Base-by-base conservation (phyloP, 2,113 vertebrate genomes). In the Tupaia chinensis region DNA sequence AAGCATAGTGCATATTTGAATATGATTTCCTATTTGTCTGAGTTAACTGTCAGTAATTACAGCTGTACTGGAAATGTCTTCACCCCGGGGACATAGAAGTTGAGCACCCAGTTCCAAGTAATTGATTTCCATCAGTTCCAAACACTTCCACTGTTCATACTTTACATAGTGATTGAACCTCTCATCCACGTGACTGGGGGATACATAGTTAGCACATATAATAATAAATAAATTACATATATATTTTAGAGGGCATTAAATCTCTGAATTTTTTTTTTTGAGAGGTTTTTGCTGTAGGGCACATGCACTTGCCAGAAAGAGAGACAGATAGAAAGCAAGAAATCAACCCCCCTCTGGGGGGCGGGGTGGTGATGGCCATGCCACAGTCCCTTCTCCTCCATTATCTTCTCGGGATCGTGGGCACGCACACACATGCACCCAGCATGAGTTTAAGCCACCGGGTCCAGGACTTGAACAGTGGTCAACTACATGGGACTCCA, bases 81-180 rank as follows among this genome's bases (percentile, higher is more conserved):
- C 23, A 11, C 65, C 74, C 27, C 25, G 8, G 77, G 70, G 23
- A 15, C 23, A 10, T 91, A 63, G 96, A 97, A 80, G 79, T 91
- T 95, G 83, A 54, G 22, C 65, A 65, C 0, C 91, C 87, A 95
- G 53, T 3, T 78, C 53, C 56, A 70, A 29, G 29, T 32, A 66
- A 65, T 72, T 96, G 89, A 93, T 78, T 82, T 91, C 65, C 12
- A n/a, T 74, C 25, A 20, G 5, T 85, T 88, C 19, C 44, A 69
- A 74, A 74, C 7, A 53, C 23, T 10, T 7, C 17, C 22, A 53
- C 27, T 58, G 16, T 69, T 91, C 63, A 81, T 70, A 73, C 34
- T 34, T 0, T 73, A 54, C 14, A 22, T 66, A 81, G 13, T 61
- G 90, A 77, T 23, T 91, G 69, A 84, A 4, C 56, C 8, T 12